Conservation (phyloP, 2,797 vertebrate species). For the Paramormyrops hopkinsi region DNA sequence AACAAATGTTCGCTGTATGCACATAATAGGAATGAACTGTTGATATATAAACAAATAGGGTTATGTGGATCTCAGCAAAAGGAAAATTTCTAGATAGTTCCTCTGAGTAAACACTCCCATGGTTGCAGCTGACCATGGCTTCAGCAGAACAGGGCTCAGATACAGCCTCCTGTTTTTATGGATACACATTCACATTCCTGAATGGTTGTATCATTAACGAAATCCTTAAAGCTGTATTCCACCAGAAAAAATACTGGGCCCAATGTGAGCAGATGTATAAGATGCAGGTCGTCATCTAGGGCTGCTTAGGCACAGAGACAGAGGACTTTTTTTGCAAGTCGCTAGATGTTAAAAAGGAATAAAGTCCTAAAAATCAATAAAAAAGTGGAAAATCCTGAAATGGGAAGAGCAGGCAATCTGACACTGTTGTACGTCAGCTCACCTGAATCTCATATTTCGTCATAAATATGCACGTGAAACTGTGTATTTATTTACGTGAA, state of each 20-base stretch:
- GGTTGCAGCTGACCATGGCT: background rate
- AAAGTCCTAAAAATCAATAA: background rate
- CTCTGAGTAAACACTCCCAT: slow-evolving; percentile 16
- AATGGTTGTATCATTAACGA: background rate
- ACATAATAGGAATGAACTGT: background rate
- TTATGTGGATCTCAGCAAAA: background rate
- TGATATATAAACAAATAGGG: background rate
- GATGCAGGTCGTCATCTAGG: background rate
- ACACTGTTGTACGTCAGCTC: background rate
- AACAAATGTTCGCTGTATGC: background rate
- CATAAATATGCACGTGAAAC: background rate
- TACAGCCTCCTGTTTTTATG: slow-evolving; percentile 4
- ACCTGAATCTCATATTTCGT: background rate
- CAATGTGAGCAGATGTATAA: background rate
- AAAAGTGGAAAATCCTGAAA: background rate
- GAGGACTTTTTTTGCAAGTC: background rate
- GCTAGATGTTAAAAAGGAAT: background rate
- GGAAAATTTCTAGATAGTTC: background rate
- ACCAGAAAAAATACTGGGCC: background rate
- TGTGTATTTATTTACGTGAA: background rate
- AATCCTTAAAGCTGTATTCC: slow-evolving; percentile 11
- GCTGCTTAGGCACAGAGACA: background rate
- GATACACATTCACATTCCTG: slow-evolving; percentile 14
- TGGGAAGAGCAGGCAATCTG: background rate
- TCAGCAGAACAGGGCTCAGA: slow-evolving; percentile 6